phyloP scores from a whole-genome alignment of 2,797 vertebrate species.

The Hyperoplus lanceolatus region DNA sequence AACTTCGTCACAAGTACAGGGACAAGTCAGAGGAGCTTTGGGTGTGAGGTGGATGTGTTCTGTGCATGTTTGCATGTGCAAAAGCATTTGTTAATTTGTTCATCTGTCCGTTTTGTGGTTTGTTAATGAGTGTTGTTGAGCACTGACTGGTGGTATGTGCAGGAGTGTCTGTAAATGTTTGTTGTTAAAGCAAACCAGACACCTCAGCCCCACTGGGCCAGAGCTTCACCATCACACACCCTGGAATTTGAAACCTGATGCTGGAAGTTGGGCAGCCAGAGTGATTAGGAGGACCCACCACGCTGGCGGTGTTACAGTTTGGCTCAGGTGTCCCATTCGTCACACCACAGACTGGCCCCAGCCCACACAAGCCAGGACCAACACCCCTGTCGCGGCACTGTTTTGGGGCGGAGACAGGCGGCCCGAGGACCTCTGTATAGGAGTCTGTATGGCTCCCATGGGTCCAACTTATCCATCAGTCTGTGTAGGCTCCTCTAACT shows the following conservation, averaged over 20 bases:
- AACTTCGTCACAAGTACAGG: conserved; percentile 47
- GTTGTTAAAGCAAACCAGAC: conserved; percentile 76
- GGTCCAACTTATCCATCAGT: conserved; percentile 76
- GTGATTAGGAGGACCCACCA: conserved; percentile 79
- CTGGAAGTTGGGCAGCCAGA: conserved; percentile 74
- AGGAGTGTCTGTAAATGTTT: conserved; percentile 71
- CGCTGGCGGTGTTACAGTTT: conserved; percentile 80
- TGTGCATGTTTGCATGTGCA: conserved; percentile 33
- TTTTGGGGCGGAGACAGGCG: conserved; percentile 63
- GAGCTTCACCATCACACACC: conserved; percentile 59
- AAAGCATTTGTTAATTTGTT: conserved; percentile 44
- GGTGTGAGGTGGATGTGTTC: conserved; percentile 27
- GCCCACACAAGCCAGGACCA: conserved; percentile 32
- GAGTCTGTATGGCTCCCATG: conserved; percentile 68
- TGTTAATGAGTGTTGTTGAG: conserved; percentile 30
- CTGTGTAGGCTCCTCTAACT: conserved; percentile 69
- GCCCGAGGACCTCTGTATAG: conserved; percentile 57
- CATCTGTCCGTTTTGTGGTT: conserved; percentile 48
- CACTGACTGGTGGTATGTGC: conserved; percentile 43
- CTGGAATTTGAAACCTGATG: conserved; percentile 79
- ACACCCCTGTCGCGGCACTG: conserved; percentile 40
- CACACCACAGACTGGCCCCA: conserved; percentile 64
- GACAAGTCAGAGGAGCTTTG: conserved; percentile 24
- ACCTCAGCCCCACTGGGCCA: conserved; percentile 65
- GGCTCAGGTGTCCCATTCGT: conserved; percentile 84